Evolutionary conservation across 2,113 vertebrate genomes (phyloP).

Genomic region (Aix galericulata): DNA sequence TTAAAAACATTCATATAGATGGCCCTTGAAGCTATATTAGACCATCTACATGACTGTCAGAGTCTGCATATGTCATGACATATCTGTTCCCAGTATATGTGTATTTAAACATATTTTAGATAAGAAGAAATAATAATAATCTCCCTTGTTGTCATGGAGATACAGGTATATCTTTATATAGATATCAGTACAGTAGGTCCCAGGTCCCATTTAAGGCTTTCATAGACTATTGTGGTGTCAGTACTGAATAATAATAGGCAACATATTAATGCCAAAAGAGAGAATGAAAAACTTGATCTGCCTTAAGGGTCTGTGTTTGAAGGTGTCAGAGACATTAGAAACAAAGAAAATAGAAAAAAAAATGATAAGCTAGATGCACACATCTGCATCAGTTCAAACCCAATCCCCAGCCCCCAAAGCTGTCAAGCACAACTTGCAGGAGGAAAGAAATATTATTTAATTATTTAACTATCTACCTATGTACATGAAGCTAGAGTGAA

Average conservation of each 20-base stretch:
- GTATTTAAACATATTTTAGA: background rate
- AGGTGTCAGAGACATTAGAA: conserved; percentile 18
- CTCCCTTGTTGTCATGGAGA: background rate
- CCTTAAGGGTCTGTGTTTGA: conserved; percentile 34
- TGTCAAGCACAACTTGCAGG: conserved; percentile 22
- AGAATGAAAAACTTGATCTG: background rate
- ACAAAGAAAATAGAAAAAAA: conserved; percentile 18
- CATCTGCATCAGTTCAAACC: conserved; percentile 19
- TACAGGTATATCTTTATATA: background rate
- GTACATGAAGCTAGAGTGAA: background rate
- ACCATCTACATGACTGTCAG: background rate
- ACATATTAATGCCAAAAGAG: background rate
- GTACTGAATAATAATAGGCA: conserved; percentile 2
- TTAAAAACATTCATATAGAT: background rate
- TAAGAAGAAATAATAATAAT: background rate
- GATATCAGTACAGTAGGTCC: background rate
- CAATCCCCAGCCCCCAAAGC: background rate
- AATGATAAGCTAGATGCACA: background rate
- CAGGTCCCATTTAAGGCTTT: background rate
- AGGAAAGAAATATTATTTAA: background rate
- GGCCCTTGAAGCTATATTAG: background rate
- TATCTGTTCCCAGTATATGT: background rate
- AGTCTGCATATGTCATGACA: background rate
- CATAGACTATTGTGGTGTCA: background rate
- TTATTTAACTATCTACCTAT: conserved; percentile 11